A percentile compares a stretch with the other conserved stretches of the same genome.
phyloP scores from a whole-genome alignment of 2,888 invertebrate species.

The Linyphia triangularis region DNA sequence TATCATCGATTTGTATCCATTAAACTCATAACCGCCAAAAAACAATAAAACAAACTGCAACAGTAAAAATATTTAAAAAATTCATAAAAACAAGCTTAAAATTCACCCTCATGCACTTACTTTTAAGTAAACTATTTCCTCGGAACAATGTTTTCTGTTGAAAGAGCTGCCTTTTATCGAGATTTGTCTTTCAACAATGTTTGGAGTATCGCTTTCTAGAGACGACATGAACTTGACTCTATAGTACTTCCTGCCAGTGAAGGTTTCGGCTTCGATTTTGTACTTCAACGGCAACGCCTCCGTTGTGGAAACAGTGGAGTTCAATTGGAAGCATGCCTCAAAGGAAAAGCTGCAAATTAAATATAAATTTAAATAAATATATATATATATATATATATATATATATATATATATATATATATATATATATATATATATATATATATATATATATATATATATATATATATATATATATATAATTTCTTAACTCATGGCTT shows the following conservation, averaged over 20 bases:
- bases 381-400: too few species aligned
- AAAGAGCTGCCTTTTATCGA: constrained; percentile 77
- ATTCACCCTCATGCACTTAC: constrained; percentile 80
- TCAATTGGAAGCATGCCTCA: constrained; percentile 88
- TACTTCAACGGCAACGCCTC: constrained; percentile 84
- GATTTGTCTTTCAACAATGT: constrained; percentile 78
- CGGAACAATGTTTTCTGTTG: constrained; percentile 84
- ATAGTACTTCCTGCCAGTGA: constrained; percentile 80
- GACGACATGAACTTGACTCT: constrained; percentile 87
- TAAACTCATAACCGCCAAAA: too few species aligned
- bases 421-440: too few species aligned
- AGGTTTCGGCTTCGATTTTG: constrained; percentile 90
- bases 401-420: too few species aligned
- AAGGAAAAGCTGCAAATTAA: constrained; percentile 86
- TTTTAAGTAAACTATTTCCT: constrained; percentile 90
- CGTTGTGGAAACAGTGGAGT: constrained; percentile 79
- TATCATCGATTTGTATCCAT: neutral
- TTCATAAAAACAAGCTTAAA: too few species aligned
- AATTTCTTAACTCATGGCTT: too few species aligned
- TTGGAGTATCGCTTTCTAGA: constrained; percentile 76
- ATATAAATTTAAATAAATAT: neutral
- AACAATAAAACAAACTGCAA: too few species aligned
- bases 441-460: too few species aligned
- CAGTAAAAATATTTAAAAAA: too few species aligned
- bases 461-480: too few species aligned